These are phyloP conservation scores for Notamacropus eugenii DNA, from an alignment of 2,797 vertebrate species.

Conservation along the genomic window DNA sequence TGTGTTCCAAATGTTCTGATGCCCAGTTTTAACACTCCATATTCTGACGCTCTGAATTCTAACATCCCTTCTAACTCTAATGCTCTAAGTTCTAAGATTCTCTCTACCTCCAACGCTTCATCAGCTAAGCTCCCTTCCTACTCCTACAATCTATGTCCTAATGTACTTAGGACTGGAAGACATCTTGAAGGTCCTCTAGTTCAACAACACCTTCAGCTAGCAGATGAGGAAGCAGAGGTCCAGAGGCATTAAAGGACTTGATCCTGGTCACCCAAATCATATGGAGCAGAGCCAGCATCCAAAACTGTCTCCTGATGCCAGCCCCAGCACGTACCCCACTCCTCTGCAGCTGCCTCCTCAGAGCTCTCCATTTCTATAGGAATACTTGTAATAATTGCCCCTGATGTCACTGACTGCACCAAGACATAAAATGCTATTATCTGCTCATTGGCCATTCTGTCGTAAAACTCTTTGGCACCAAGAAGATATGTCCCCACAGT, in stretches of 20 bases:
- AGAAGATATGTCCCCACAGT: constrained; percentile 54
- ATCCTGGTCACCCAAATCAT: not conserved
- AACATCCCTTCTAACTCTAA: not conserved
- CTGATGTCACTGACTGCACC: not conserved
- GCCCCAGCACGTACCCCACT: not conserved
- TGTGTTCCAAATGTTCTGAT: not conserved
- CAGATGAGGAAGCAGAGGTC: not conserved
- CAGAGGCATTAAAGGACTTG: not conserved
- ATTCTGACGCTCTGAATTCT: not conserved
- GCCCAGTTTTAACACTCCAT: not conserved
- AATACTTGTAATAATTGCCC: not conserved
- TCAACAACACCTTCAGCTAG: not conserved
- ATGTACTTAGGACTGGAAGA: not conserved
- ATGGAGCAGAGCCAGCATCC: not conserved
- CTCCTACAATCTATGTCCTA: not conserved
- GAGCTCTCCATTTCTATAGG: not conserved
- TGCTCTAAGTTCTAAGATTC: not conserved
- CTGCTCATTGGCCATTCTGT: constrained; percentile 41
- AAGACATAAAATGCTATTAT: constrained; percentile 65
- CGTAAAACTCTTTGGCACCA: constrained; percentile 54
- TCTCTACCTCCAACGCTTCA: not conserved
- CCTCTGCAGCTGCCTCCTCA: not conserved
- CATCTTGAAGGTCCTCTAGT: not conserved
- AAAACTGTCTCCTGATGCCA: not conserved
- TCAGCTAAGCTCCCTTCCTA: not conserved